Evolutionary conservation across 1,140 invertebrate genomes (phyloP), one percentile per base, ranked within the genome.

Genomic region (Drosophila sproati): DNA sequence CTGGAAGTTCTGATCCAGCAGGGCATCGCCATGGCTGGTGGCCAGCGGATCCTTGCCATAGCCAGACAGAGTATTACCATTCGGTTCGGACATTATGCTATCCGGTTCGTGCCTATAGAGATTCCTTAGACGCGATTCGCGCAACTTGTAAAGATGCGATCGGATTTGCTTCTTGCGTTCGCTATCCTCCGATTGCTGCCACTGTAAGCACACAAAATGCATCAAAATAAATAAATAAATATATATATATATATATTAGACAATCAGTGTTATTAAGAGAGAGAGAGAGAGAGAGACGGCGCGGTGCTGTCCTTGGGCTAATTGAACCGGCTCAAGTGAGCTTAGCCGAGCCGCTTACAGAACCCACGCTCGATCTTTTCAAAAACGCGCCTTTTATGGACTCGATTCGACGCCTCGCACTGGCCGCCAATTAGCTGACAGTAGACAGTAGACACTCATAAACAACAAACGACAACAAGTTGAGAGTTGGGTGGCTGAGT

Each of bases 171-270:
- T 97, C 91, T 97, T 96, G 56, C 95, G 95, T 35, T 96, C 95
- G 92, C 97, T 97, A 92, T 98, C 96, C 82, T 97, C 96, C 10
- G 97, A 96, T 88, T 96, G 95, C 93, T 96, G 96, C 96, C 97
- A 97, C 97, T 98, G 94, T 62, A 93, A 93, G 29, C 6, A 51
- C 20, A 20, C 20, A 20, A 20, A 28, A 35, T 20, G 20, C 20
- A 20, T 20, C 20, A 20, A 51, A 54, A 69, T 2, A n/a, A 37
- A 8, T 48, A 34, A 47, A 39, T 12, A 28, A 41, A 50, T n/a
- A n/a, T 1, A 45, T 45, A 45, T 54, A 29, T 34, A 43, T 34
- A 35, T 48, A 35, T 66, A 10, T 35, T 12, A n/a, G 48, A 34
- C 20, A 8, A 20, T 56, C 20, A 50, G 12, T 10, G 8, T 47